Evolutionary conservation across 2,888 invertebrate genomes (phyloP).

Genomic region (Xylocampa areola): DNA sequence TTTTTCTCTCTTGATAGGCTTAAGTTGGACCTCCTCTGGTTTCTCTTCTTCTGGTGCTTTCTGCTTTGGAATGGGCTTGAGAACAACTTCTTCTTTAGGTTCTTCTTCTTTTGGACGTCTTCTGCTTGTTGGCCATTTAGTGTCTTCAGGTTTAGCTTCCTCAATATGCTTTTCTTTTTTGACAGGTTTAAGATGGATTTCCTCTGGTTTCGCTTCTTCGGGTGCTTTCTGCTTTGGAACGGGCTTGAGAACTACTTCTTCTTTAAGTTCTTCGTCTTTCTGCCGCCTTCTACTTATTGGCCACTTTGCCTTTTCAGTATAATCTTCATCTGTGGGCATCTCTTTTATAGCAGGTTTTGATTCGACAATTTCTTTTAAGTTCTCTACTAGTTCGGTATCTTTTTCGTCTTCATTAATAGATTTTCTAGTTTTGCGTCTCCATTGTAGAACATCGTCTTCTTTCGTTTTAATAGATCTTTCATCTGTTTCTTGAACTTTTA

Average conservation of each 20-base stretch:
- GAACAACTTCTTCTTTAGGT: conserved; percentile 55
- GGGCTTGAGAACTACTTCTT: conserved; percentile 74
- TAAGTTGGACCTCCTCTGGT: conserved; percentile 78
- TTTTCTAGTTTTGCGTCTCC: conserved; percentile 27
- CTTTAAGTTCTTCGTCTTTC: conserved; percentile 63
- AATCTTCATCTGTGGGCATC: conserved; percentile 60
- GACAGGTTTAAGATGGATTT: conserved; percentile 63
- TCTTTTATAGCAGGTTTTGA: conserved; percentile 64
- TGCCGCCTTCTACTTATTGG: conserved; percentile 64
- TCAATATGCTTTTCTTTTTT: conserved; percentile 52
- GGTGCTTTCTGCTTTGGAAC: conserved; percentile 74
- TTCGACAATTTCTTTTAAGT: conserved; percentile 65
- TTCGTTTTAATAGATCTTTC: conserved; percentile 70
- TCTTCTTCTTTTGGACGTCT: conserved; percentile 72
- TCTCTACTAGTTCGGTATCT: not conserved
- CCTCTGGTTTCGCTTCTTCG: conserved; percentile 73
- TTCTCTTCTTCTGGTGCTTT: conserved; percentile 87
- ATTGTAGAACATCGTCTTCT: conserved; percentile 62
- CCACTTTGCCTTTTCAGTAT: conserved; percentile 67
- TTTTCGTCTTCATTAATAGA: conserved; percentile 23
- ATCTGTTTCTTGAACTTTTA: conserved; percentile 80
- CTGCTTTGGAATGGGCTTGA: conserved; percentile 64
- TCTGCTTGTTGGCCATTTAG: conserved; percentile 63
- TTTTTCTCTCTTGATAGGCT: conserved; percentile 68
- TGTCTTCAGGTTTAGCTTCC: conserved; percentile 63